A percentile compares a stretch with the other conserved stretches of the same genome.
Conservation (phyloP, 1,140 invertebrate genomes). For the Drosophila erecta region DNA sequence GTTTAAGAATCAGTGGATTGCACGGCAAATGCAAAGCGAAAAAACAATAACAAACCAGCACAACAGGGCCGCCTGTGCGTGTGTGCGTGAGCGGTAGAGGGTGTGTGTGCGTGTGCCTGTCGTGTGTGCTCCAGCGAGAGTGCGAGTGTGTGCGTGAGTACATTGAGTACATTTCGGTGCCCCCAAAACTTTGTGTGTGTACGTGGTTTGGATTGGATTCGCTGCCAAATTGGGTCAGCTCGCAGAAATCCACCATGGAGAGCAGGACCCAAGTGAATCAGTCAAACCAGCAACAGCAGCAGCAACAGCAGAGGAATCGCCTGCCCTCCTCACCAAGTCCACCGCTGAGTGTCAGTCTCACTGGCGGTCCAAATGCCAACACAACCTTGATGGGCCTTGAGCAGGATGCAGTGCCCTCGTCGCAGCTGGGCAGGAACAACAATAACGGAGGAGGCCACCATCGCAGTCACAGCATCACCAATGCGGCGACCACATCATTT, state of each 20-base stretch:
- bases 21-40: constrained; percentile 31
- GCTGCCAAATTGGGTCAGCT: constrained; percentile 54
- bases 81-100: constrained; percentile 27
- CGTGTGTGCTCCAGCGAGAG: constrained; percentile 16
- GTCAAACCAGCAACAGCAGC: constrained; percentile 16
- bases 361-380: constrained; percentile 66
- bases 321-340: constrained; percentile 63
- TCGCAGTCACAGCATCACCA: constrained; percentile 73
- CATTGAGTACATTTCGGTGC: constrained; percentile 22
- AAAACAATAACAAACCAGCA: constrained; percentile 42
- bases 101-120: constrained; percentile 19
- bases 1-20: constrained; percentile 21
- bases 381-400: constrained; percentile 44
- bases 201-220: constrained; percentile 43
- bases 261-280: constrained; percentile 41
- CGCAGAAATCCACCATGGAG: constrained; percentile 24
- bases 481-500: constrained; percentile 73
- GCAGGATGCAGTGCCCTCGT: constrained; percentile 8
- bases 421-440: constrained; percentile 26
- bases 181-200: constrained; percentile 43
- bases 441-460: constrained; percentile 59
- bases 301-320: constrained; percentile 40
- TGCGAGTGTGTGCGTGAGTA: constrained; percentile 29
- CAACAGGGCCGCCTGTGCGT: constrained; percentile 18
- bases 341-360: constrained; percentile 50